These are phyloP conservation scores for Petrocephalus sullivani DNA, from an alignment of 2,797 vertebrate genomes.

Conservation along the genomic window DNA sequence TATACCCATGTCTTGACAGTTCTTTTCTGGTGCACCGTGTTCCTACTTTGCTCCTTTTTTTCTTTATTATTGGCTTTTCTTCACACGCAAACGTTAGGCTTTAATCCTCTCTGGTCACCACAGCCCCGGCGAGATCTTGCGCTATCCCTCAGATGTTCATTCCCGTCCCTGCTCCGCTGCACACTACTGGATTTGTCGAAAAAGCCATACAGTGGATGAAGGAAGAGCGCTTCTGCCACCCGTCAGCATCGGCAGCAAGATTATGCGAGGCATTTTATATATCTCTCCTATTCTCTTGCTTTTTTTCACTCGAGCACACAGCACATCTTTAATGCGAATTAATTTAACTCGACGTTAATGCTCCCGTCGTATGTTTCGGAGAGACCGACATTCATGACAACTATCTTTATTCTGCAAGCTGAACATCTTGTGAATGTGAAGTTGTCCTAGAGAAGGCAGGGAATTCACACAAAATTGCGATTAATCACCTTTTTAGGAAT, in stretches of 20 bases:
- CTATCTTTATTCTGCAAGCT: slow-evolving; percentile 30
- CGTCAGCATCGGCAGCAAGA: slow-evolving; percentile 16
- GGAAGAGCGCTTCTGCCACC: slow-evolving; percentile 18
- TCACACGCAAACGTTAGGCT: neutral
- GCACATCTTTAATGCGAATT: slow-evolving; percentile 20
- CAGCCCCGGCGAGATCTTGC: slow-evolving; percentile 23
- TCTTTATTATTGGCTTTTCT: neutral
- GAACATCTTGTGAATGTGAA: slow-evolving; percentile 34
- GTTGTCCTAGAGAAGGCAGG: slow-evolving; percentile 41
- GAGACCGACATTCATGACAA: slow-evolving; percentile 26
- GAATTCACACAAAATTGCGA: slow-evolving; percentile 41
- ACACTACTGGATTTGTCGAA: slow-evolving; percentile 22
- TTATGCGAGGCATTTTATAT: slow-evolving; percentile 8
- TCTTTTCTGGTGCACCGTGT: neutral
- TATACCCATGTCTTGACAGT: slow-evolving; percentile 61
- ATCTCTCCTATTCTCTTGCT: neutral
- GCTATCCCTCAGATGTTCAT: slow-evolving; percentile 30
- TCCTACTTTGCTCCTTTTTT: neutral
- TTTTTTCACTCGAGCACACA: slow-evolving; percentile 9
- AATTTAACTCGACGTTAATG: slow-evolving; percentile 42
- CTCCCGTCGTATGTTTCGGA: slow-evolving; percentile 49
- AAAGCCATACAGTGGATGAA: slow-evolving; percentile 29
- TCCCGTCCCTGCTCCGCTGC: slow-evolving; percentile 26
- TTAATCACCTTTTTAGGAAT: slow-evolving; percentile 36
- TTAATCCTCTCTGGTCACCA: slow-evolving; percentile 22